Percentiles rank a stretch among this genome's conserved stretches.
These are phyloP conservation scores for Caenorhabditis japonica DNA, from an alignment of 2,888 invertebrate genomes.

Conservation along the genomic window DNA sequence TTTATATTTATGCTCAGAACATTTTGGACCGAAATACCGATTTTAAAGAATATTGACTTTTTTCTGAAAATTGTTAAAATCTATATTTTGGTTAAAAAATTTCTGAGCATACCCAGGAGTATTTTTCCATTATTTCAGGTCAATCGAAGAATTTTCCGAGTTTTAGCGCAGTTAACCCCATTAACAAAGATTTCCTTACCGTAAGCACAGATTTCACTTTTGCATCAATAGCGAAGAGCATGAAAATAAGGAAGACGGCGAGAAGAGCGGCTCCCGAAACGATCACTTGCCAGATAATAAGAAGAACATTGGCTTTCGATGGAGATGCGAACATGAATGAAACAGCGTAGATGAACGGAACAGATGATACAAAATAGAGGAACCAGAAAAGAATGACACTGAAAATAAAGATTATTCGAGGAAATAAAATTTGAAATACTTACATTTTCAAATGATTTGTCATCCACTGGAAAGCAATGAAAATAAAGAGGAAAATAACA, in stretches of 20 bases:
- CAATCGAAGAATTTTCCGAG: too few species aligned
- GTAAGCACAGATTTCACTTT: slow-evolving; percentile 25
- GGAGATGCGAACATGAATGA: slow-evolving; percentile 71
- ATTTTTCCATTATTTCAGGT: too few species aligned
- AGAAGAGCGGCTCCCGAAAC: slow-evolving; percentile 55
- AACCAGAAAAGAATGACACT: slow-evolving; percentile 69
- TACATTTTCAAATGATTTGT: slow-evolving; percentile 41
- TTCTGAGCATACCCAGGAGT: too few species aligned
- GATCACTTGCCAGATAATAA: slow-evolving; percentile 67
- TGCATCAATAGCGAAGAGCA: slow-evolving; percentile 25
- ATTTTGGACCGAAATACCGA: too few species aligned
- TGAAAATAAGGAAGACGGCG: slow-evolving; percentile 29
- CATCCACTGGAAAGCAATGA: slow-evolving; percentile 59
- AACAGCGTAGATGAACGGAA: slow-evolving; percentile 70
- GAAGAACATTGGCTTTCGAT: slow-evolving; percentile 57
- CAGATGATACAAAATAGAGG: slow-evolving; percentile 68
- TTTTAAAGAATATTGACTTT: too few species aligned
- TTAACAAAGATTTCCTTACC: too few species aligned
- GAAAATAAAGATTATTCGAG: slow-evolving; percentile 22
- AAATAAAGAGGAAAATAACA: slow-evolving; percentile 55
- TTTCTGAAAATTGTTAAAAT: too few species aligned
- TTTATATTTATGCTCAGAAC: too few species aligned
- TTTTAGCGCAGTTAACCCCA: too few species aligned
- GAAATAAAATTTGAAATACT: slow-evolving; percentile 7
- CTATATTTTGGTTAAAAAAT: too few species aligned